Conservation (phyloP, 2,888 invertebrate species). For the Hylaea fasciaria region DNA sequence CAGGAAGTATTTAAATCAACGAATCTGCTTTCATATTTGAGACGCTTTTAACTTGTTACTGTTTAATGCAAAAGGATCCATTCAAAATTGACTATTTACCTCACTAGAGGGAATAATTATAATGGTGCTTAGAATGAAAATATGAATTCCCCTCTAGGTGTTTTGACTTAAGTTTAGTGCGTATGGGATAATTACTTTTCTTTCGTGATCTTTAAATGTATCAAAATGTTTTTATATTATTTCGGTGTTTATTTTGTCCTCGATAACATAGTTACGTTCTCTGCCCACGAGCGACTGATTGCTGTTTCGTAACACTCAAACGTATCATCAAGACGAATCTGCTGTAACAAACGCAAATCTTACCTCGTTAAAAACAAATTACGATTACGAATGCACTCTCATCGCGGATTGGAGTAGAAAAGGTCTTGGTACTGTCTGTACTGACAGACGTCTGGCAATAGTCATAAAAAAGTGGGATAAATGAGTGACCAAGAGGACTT, state of each 20-base stretch:
- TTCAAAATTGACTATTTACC: too few relatives aligned
- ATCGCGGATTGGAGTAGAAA: conserved; percentile 4
- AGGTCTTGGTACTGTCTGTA: not conserved
- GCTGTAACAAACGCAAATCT: conserved; percentile 26
- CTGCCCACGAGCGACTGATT: conserved; percentile 15
- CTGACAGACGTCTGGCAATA: too few relatives aligned
- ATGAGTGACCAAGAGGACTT: too few relatives aligned
- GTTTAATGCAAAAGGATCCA: not conserved
- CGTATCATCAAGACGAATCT: conserved; percentile 22
- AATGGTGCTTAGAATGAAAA: too few relatives aligned
- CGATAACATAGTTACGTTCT: too few relatives aligned
- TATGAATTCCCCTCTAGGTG: too few relatives aligned
- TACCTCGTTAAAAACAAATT: conserved; percentile 35
- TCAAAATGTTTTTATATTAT: not conserved
- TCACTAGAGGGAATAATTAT: too few relatives aligned
- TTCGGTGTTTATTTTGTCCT: not conserved
- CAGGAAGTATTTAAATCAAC: conserved; percentile 2
- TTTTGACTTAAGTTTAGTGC: too few relatives aligned
- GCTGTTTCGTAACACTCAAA: conserved; percentile 26
- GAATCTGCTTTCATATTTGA: conserved; percentile 6
- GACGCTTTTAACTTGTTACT: conserved; percentile 19
- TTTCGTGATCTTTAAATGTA: too few relatives aligned
- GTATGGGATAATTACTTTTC: too few relatives aligned
- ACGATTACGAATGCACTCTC: conserved; percentile 13
- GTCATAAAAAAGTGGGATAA: too few relatives aligned